Conservation (phyloP, 92 coral and sea anemone species). For the Hydrozoanthus gracilis region DNA sequence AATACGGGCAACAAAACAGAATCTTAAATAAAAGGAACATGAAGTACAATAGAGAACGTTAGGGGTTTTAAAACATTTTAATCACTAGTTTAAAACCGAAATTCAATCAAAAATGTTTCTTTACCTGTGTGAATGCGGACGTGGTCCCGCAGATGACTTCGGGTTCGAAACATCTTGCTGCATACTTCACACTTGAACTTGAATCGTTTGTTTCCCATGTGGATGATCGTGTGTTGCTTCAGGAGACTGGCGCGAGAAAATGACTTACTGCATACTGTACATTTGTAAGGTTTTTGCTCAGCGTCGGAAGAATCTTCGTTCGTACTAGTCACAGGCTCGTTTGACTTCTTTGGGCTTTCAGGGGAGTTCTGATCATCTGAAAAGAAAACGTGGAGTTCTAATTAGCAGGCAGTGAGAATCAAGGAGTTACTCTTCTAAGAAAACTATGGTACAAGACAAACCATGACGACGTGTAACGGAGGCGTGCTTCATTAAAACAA, state of each 20-base stretch:
- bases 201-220: slow-evolving; percentile 96
- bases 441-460: too few relatives aligned
- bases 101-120: neutral
- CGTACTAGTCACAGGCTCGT: neutral
- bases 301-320: slow-evolving; percentile 5
- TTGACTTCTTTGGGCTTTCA: neutral
- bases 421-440: too few relatives aligned
- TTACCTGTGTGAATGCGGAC: slow-evolving; percentile 97
- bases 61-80: too few relatives aligned
- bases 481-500: too few relatives aligned
- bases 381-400: neutral
- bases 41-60: too few relatives aligned
- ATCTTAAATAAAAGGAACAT: too few relatives aligned
- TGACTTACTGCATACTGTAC: slow-evolving; percentile 85
- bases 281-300: slow-evolving; percentile 66
- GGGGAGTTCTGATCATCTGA: neutral
- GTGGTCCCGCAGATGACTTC: slow-evolving; percentile 97
- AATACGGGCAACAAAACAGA: too few relatives aligned
- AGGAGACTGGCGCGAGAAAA: slow-evolving; percentile 95
- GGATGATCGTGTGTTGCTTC: slow-evolving; percentile 96
- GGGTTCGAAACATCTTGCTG: slow-evolving; percentile 93
- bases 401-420: too few relatives aligned
- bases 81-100: neutral
- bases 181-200: slow-evolving; percentile 97
- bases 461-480: too few relatives aligned